Base-by-base conservation (phyloP, 2,888 invertebrate genomes). In the Scrobipalpa costella region DNA sequence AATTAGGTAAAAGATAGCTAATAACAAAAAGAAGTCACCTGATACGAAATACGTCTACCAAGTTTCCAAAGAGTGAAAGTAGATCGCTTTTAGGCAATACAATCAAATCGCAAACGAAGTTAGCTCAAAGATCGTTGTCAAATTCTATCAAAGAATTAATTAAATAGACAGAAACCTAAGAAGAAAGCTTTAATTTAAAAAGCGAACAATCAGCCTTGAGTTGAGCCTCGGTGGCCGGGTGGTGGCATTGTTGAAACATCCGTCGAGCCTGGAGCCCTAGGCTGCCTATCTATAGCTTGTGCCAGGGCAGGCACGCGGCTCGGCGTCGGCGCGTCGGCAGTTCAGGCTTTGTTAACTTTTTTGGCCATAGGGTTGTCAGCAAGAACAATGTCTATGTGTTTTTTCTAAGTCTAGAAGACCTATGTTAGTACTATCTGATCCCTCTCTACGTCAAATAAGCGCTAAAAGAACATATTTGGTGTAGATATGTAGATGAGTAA, bases 281-380 rank as follows among this genome's bases (percentile, higher is more conserved):
- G 84, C 79, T 76, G 80, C 74, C 85, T 86, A 84, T 85, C 81
- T 84, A 76, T 85, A 82, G 76, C 85, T 89, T 89, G 88, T 80
- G 84, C 88, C 84, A 89, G 89, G 90, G 88, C 89, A 90, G 88
- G 90, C 85, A 85, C 80, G 80, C 79, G 79, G 83, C 76, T 73
- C 76, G 78, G 77, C 64, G 83, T 76, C 73, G 78, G 70, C 55
- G 55, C 33, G 55, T 7, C 55, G 55, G 69, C 65, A 70, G 66
- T 68, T 72, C 72, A 66, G 74, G 73, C 80, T 79, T 81, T 79
- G 77, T 75, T 75, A 72, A 75, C 72, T 78, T 85, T 86, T 87
- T 88, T 73, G 84, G 78, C 69, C 68, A 64, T 81, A 89, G 88
- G 89, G 88, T 67, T 86, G 84, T 49, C 78, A 65, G 36, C 36